These are phyloP conservation scores for Antitype chi DNA, from an alignment of 2,888 invertebrate genomes.

Conservation along the genomic window DNA sequence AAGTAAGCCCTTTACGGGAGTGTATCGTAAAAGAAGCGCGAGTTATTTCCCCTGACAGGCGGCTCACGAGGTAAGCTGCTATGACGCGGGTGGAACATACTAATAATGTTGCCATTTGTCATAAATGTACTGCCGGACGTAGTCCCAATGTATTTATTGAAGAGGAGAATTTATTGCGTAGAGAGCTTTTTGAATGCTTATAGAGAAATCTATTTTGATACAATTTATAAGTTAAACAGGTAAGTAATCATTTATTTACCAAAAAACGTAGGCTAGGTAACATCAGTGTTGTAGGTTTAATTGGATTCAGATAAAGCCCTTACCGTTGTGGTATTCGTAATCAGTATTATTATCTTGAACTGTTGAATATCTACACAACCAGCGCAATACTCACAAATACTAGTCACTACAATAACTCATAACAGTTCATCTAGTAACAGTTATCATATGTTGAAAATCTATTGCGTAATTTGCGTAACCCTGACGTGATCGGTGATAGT, in stretches of 20 bases:
- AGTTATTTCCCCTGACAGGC: conserved; percentile 42
- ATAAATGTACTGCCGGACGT: conserved; percentile 34
- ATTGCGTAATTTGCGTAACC: too few relatives aligned
- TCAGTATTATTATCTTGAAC: background rate
- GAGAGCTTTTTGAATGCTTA: conserved; percentile 8
- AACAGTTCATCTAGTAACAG: background rate
- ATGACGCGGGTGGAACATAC: conserved; percentile 20
- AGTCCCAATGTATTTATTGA: conserved; percentile 25
- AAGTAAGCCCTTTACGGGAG: conserved; percentile 24
- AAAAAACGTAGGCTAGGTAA: too few relatives aligned
- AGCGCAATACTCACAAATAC: background rate
- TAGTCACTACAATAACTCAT: too few relatives aligned
- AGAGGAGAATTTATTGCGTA: conserved; percentile 20
- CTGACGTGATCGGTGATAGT: too few relatives aligned
- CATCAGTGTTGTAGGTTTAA: background rate
- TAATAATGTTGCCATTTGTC: conserved; percentile 50
- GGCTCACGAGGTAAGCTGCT: conserved; percentile 33
- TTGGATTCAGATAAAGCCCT: background rate
- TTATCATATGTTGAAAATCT: too few relatives aligned
- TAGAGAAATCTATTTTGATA: conserved; percentile 13
- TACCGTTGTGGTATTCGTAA: background rate
- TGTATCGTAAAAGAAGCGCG: conserved; percentile 33
- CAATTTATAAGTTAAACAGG: background rate
- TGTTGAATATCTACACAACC: background rate
- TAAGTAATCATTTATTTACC: too few relatives aligned